These are phyloP conservation scores for Callinectes sapidus DNA, from an alignment of 2,888 invertebrate species.

Conservation along the genomic window DNA sequence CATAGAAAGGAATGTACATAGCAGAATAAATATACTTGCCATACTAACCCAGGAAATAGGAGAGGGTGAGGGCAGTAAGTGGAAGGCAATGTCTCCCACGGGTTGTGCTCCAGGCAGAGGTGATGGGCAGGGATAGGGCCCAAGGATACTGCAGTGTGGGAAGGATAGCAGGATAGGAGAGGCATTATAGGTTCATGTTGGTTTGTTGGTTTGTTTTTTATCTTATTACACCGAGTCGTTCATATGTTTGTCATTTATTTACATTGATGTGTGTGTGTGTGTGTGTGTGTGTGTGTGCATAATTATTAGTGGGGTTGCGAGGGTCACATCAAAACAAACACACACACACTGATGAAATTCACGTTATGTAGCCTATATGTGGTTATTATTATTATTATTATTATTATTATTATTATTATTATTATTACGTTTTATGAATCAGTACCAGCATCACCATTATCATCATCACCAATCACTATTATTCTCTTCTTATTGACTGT, in stretches of 20 bases:
- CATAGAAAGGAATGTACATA: background rate
- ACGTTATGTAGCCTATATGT: background rate
- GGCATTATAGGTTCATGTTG: background rate
- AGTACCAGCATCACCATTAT: background rate
- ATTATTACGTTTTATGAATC: background rate
- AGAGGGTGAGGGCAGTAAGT: background rate
- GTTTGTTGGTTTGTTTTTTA: background rate
- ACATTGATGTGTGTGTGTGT: background rate
- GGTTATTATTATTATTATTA: background rate
- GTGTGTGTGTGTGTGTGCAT: background rate
- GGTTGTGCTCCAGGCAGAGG: background rate
- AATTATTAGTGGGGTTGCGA: background rate
- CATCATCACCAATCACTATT: background rate
- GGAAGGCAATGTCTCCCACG: too few relatives aligned
- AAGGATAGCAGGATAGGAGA: background rate
- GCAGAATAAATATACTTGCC: background rate
- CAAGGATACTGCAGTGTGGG: background rate
- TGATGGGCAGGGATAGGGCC: background rate
- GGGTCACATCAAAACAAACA: background rate
- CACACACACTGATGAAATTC: background rate
- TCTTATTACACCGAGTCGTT: background rate
- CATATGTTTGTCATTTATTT: background rate
- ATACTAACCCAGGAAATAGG: background rate
- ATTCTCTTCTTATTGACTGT: background rate
- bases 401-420: background rate